Evolutionary conservation across 2,113 vertebrate species (phyloP), one percentile per base, ranked within the genome.

Genomic region (Athene noctua): DNA sequence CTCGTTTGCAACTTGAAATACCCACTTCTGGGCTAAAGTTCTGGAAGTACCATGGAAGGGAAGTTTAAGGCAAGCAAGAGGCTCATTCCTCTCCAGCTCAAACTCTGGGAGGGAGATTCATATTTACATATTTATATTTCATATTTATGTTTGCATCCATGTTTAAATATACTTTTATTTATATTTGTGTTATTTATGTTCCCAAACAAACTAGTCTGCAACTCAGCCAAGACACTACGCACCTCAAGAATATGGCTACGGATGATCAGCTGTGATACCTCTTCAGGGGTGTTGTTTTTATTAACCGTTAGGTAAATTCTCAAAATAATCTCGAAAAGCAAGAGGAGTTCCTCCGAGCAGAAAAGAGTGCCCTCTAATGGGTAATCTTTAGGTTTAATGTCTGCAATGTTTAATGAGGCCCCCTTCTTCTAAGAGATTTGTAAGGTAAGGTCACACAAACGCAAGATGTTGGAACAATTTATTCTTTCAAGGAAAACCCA

Each of bases 281-380:
- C 36, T 86, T 40, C 26, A 36, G 18, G 14, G 32, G 7, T 29
- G 27, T 5, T 40, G 11, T 26, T 74, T 90, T 70, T 55, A 17
- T 62, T 44, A 73, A n/a, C 46, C 46, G 27, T 85, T 44, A 59
- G 19, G 17, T 8, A 68, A 59, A 3, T 38, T 77, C 65, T 42
- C 66, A 42, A 62, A 66, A 68, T 4, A 62, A 5, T 16, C 66
- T 38, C 1, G 42, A n/a, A 58, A 77, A 67, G 42, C 46, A 10
- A 1, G 3, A 11, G 0, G 34, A 62, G 38, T 4, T 67, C 32
- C 34, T 84, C 38, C 20, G 46, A 54, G 78, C 71, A 78, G 79
- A 70, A 70, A 70, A 83, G 55, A 47, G 74, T 93, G 96, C 85
- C 88, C 93, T 90, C 96, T 94, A 30, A 80, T 78, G 95, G 94